Conservation (phyloP, 2,888 invertebrate genomes). For the Drepana falcataria region DNA sequence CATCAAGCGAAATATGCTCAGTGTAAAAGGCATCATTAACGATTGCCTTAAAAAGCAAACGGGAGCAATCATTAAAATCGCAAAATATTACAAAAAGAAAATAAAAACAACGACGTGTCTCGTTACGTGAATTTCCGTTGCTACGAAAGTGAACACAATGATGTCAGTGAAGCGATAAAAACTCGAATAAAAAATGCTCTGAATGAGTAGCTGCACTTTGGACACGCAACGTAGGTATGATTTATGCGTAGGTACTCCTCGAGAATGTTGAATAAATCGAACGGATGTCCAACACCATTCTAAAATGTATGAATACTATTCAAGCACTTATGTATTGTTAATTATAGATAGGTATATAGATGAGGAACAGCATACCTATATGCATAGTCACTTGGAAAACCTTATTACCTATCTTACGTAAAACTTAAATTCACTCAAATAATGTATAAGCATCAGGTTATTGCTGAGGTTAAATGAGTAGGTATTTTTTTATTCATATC, state of each 20-base stretch:
- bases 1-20: constrained; percentile 64
- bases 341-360: too few species aligned
- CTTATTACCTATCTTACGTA: too few species aligned
- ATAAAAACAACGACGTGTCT: constrained; percentile 61
- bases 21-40: constrained; percentile 76
- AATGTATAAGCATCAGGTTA: too few species aligned
- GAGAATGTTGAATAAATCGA: constrained; percentile 37
- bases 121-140: constrained; percentile 73
- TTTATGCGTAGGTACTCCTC: constrained; percentile 29
- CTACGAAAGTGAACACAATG: constrained; percentile 74
- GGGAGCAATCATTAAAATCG: constrained; percentile 74
- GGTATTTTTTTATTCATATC: too few species aligned
- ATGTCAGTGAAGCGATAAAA: constrained; percentile 65
- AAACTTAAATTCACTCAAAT: too few species aligned
- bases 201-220: constrained; percentile 56
- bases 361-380: too few species aligned
- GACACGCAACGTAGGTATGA: constrained; percentile 47
- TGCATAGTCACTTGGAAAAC: too few species aligned
- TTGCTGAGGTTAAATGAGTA: too few species aligned
- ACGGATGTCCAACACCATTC: constrained; percentile 42
- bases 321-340: constrained; percentile 19
- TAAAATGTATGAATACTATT: constrained; percentile 24
- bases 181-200: constrained; percentile 61
- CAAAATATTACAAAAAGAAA: constrained; percentile 70
- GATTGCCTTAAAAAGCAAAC: constrained; percentile 74